Evolutionary conservation across 2,888 invertebrate genomes (phyloP), one percentile per base, ranked within the genome.

Genomic region (Aphodius sticticus): DNA sequence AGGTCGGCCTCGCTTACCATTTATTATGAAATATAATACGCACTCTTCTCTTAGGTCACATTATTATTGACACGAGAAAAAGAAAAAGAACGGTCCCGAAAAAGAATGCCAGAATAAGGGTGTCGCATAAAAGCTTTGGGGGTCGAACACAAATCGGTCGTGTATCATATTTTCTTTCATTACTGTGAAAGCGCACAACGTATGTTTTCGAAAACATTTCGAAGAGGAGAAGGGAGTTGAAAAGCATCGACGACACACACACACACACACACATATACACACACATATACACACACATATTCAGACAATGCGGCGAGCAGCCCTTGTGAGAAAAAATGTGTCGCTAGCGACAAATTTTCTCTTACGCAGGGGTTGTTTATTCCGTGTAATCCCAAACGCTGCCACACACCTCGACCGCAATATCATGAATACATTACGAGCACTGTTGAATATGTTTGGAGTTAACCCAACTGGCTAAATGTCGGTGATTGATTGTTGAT

Each of bases 1-100:
- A 12, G 3, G 53, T 1, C 53, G 6, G 53, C 53, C 2, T 53
- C 53, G 53, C 53, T 53, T 53, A 53, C 53, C 53, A 53, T 53
- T 53, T 53, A 53, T 53, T 53, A 53, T 53, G 53, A 53, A 53
- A 53, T 53, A 53, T 53, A 53, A 53, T 53, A 53, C 53, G 53
- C 53, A 53, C 53, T 53, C 12, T 53, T 53, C 53, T 53, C 53
- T 53, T 53, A 53, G 53, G 53, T 53, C 53, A 53, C 53, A 53
- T 53, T 53, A 53, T 53, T 53, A 53, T 53, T 53, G 53, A 53
- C 53, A 53, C 53, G 53, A 53, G 53, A 53, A 53, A 53, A 26
- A 26, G 26, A 26, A 26, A 26, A 26, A 12, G 53, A 12, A 12
- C 53, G 7, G 53, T 26, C 53, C 53, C 53, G 53, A 53, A 53